Evolutionary conservation across 2,113 vertebrate species (phyloP).

Genomic region (Cathartes aura): DNA sequence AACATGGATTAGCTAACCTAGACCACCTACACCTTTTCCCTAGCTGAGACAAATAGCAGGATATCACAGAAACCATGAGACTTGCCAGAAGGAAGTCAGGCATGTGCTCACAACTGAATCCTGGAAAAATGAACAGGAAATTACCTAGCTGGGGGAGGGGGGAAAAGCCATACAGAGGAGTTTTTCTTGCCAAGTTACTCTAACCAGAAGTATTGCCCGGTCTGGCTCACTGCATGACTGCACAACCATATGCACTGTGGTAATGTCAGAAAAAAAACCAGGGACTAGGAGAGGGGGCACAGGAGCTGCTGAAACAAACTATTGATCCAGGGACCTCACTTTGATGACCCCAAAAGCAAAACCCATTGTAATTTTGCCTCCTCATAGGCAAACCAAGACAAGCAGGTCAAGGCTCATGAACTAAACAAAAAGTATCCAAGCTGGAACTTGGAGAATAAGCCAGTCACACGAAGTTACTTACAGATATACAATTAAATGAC

Average conservation of each 20-base stretch:
- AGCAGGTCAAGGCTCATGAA: background rate
- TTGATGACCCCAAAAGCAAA: background rate
- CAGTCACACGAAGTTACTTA: background rate
- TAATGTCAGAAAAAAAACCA: background rate
- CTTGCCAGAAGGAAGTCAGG: background rate
- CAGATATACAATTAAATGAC: background rate
- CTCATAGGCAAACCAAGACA: background rate
- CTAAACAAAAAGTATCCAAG: background rate
- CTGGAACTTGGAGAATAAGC: background rate
- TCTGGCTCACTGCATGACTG: background rate
- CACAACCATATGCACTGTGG: background rate
- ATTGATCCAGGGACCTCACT: background rate
- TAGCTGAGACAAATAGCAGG: background rate
- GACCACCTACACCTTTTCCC: background rate
- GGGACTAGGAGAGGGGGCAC: background rate
- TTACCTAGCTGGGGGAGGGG: fast-evolving
- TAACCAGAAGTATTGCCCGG: background rate
- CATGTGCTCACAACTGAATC: background rate
- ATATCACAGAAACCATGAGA: background rate
- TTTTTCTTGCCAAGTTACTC: background rate
- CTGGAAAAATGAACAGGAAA: background rate
- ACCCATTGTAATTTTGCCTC: background rate
- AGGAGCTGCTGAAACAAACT: background rate
- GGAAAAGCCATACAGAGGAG: background rate
- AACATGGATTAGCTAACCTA: background rate